These are phyloP conservation scores for Haplotaxodon microlepis DNA, from an alignment of 2,113 vertebrate genomes.

Conservation along the genomic window DNA sequence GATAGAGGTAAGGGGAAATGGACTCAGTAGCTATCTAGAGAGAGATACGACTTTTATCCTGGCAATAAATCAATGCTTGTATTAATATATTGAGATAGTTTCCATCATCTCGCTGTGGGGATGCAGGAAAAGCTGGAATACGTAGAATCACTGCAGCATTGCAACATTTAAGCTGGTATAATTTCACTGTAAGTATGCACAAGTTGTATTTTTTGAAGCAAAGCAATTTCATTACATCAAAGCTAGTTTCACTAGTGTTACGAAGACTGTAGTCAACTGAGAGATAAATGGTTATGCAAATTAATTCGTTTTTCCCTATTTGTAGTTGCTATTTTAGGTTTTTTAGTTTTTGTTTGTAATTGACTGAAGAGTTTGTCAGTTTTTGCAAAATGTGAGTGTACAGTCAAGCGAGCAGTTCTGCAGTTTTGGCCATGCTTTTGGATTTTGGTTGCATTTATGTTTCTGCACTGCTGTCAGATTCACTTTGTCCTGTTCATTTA, in stretches of 20 bases:
- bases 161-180: background rate
- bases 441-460: background rate
- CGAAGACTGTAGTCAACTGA: background rate
- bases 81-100: slow-evolving; percentile 11
- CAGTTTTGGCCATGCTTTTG: background rate
- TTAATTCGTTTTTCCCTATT: background rate
- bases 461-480: background rate
- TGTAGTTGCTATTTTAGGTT: background rate
- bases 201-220: background rate
- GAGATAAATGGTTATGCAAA: background rate
- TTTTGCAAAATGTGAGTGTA: accelerated
- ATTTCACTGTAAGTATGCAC: background rate
- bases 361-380: background rate
- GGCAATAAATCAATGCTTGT: slow-evolving; percentile 34
- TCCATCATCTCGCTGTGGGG: background rate
- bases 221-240: background rate
- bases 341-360: background rate
- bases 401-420: background rate
- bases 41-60: background rate
- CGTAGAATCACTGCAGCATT: background rate
- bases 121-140: background rate
- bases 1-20: slow-evolving; percentile 4
- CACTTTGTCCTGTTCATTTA: background rate
- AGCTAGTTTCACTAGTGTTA: background rate
- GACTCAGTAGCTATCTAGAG: background rate